Base-by-base conservation (phyloP, 2,888 invertebrate genomes). In the Hipparchia sbordonii region DNA sequence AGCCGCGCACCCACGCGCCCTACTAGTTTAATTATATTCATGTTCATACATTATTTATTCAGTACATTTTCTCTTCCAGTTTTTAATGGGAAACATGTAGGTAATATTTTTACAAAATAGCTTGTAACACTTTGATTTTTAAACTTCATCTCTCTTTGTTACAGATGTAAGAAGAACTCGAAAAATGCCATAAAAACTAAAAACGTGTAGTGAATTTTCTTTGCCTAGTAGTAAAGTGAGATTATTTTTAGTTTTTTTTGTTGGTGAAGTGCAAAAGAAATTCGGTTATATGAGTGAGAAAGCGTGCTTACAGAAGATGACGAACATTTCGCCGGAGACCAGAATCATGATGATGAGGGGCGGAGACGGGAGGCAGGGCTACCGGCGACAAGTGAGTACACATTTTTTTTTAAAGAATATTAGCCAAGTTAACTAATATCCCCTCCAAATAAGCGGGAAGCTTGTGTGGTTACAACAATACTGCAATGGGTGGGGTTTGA, bases 281-380 rank as follows among this genome's bases (percentile, higher is more conserved):
- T 71, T n/a, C 13, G 83, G 82, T 79, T 84, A 78, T 81, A 92
- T 93, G 92, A 87, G 91, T 83, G 90, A 92, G 75, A 92, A 91
- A 77, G 82, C 79, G 78, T 81, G 81, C 66, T 82, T 84, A 60
- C 85, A 84, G 75, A 92, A 89, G 80, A 93, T 93, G 93, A 92
- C 92, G 80, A 93, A 90, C 85, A 89, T 92, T 78, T 86, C 86
- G 33, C 91, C 91, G 46, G 93, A 93, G 78, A 90, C 92, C 23
- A 87, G 93, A 77, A 89, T 92, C 51, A 93, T 93, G 89, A 93
- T 93, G 84, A 88, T 91, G 87, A 81, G 92, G 79, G 83, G 90
- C 2, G 85, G 80, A 9, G 88, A 91, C 74, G 90, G 88, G 56
- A 87, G 88, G 60, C 87, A 85, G 72, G 89, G 82, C 54, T 92